A percentile compares a stretch with the other conserved stretches of the same genome.
phyloP scores from a whole-genome alignment of 2,113 vertebrate genomes.

The Ictidomys tridecemlineatus region DNA sequence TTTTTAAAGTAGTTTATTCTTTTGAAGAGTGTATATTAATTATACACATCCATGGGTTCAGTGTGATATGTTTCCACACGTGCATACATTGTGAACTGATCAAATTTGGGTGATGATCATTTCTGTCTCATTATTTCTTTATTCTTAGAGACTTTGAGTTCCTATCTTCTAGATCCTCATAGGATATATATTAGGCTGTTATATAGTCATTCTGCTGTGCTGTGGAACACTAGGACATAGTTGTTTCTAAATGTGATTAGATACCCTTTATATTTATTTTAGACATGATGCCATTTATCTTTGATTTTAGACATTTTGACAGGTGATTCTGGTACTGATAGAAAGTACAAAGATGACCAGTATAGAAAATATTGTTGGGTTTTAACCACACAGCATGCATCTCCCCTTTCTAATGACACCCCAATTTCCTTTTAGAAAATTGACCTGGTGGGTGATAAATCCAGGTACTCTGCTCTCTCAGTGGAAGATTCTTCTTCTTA shows the following conservation, averaged over 20 bases:
- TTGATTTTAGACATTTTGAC: constrained; percentile 8
- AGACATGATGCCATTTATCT: not conserved
- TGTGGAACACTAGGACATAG: not conserved
- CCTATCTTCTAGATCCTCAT: not conserved
- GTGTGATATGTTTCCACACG: not conserved
- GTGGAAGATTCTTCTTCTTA: not conserved
- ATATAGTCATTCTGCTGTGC: no score
- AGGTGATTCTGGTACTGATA: not conserved
- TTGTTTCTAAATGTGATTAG: not conserved
- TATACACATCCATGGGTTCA: not conserved
- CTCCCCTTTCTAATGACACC: not conserved
- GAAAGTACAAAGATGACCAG: not conserved
- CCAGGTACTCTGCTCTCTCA: not conserved
- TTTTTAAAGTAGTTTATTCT: not conserved
- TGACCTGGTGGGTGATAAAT: not conserved
- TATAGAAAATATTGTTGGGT: not conserved
- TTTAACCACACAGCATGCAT: not conserved
- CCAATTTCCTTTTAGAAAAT: not conserved
- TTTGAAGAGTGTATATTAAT: not conserved
- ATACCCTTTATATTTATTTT: not conserved
- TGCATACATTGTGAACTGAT: not conserved
- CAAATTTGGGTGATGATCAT: not conserved
- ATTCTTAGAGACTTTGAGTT: not conserved
- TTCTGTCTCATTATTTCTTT: not conserved
- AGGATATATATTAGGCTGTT: not conserved